phyloP scores from a whole-genome alignment of 2,797 vertebrate species.

The Halcyon leucocephala region DNA sequence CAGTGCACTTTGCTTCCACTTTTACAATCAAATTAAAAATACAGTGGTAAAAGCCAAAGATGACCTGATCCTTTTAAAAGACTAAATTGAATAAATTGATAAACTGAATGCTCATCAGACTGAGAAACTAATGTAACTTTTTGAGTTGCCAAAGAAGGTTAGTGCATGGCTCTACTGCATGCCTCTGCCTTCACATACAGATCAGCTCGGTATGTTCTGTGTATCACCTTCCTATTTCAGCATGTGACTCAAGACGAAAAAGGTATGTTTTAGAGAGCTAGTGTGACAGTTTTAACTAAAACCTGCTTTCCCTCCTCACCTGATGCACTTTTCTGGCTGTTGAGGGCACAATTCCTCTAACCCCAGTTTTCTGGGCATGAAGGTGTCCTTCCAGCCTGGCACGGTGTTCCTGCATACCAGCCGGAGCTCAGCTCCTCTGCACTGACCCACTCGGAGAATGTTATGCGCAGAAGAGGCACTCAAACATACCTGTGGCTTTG shows the following conservation, averaged over 20 bases:
- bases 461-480: neutral
- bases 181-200: neutral
- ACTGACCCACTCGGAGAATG: neutral
- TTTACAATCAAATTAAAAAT: neutral
- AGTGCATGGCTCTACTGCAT: neutral
- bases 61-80: neutral
- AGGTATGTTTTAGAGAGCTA: neutral
- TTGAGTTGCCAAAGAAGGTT: neutral
- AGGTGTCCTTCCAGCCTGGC: neutral
- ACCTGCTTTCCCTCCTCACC: neutral
- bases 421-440: neutral
- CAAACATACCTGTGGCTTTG: slow-evolving; percentile 18
- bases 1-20: neutral
- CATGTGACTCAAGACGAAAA: fast-evolving
- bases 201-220: neutral
- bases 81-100: neutral
- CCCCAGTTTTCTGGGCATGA: neutral
- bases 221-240: neutral
- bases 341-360: neutral
- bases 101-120: neutral
- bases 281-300: neutral
- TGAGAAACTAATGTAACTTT: neutral
- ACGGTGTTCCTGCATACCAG: neutral
- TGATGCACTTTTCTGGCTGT: neutral
- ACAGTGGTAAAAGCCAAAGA: neutral